Evolutionary conservation across 2,113 vertebrate species (phyloP).

Genomic region (Phalacrocorax carbo): DNA sequence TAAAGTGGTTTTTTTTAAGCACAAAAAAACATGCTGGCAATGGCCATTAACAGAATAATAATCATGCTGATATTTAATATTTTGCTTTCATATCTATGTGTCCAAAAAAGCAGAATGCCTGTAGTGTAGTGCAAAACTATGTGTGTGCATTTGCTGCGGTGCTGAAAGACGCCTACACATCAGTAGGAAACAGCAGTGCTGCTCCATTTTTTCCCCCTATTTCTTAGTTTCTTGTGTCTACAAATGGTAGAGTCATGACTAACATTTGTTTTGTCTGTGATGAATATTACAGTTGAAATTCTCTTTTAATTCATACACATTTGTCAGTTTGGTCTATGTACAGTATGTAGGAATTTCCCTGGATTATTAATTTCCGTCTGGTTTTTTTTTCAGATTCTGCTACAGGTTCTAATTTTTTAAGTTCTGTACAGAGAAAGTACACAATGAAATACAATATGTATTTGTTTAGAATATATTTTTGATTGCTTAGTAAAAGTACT

Average conservation of each 20-base stretch:
- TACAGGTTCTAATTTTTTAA: neutral
- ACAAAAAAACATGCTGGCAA: neutral
- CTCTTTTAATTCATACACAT: neutral
- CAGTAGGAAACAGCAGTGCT: neutral
- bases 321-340: neutral
- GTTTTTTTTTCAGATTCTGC: neutral
- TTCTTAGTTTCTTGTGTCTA: neutral
- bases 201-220: neutral
- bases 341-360: neutral
- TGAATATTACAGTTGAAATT: neutral
- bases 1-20: neutral
- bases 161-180: neutral
- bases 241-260: neutral
- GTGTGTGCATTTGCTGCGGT: neutral
- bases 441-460: neutral
- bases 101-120: neutral
- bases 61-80: neutral
- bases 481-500: neutral
- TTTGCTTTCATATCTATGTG: neutral
- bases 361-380: neutral
- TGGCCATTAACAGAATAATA: neutral
- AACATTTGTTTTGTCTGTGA: neutral
- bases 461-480: neutral
- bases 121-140: neutral
- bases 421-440: neutral